These are phyloP conservation scores for Takifugu flavidus DNA, from an alignment of 2,113 vertebrate genomes.

Conservation along the genomic window DNA sequence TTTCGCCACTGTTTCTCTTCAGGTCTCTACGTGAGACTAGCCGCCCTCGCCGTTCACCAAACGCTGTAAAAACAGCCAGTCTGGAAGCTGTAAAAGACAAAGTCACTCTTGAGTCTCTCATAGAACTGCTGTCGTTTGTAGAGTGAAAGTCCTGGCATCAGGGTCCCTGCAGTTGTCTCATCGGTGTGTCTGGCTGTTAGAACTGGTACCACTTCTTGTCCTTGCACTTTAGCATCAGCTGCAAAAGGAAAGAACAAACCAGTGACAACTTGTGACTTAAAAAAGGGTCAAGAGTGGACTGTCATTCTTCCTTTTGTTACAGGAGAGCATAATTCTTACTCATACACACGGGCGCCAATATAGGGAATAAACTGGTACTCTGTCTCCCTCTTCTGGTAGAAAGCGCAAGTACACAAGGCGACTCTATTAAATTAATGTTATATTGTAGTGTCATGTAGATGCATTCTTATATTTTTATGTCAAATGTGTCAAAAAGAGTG, in stretches of 20 bases:
- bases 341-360: too few species aligned
- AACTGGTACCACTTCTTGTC: conserved; percentile 99
- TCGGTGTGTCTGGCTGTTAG: conserved; percentile 71
- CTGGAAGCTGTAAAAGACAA: conserved; percentile 54
- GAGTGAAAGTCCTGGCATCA: conserved; percentile 67
- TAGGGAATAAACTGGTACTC: neutral
- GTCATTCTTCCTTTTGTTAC: too few species aligned
- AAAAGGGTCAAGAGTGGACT: too few species aligned
- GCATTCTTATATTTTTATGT: too few species aligned
- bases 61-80: conserved; percentile 43
- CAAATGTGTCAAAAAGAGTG: too few species aligned
- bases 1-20: conserved; percentile 18
- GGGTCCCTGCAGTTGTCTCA: conserved; percentile 54
- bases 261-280: too few species aligned
- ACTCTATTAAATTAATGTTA: too few species aligned
- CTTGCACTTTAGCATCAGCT: conserved; percentile 98
- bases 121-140: conserved; percentile 44
- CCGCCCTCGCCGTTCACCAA: conserved; percentile 43
- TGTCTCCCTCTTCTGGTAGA: neutral
- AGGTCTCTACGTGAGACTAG: conserved; percentile 19
- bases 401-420: neutral
- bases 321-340: too few species aligned
- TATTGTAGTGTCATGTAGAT: too few species aligned
- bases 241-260: conserved; percentile 41
- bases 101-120: conserved; percentile 52